Conservation (phyloP, 2,113 vertebrate genomes). For the Mustela lutreola region DNA sequence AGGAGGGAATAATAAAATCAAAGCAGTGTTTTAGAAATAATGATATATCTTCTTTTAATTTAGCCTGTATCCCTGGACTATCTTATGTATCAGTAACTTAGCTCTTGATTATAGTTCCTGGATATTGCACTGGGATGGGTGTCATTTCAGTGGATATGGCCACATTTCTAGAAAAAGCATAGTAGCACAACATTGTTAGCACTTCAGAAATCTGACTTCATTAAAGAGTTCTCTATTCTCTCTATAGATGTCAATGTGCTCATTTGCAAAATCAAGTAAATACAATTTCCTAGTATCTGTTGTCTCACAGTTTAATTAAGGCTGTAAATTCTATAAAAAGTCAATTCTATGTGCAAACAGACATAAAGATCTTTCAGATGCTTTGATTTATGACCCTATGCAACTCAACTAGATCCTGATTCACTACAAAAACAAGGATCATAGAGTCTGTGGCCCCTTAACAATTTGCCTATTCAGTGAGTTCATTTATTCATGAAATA, state of each 20-base stretch:
- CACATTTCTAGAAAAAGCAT: background rate
- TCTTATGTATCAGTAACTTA: background rate
- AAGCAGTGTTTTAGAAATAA: background rate
- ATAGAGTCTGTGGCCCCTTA: background rate
- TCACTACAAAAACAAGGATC: background rate
- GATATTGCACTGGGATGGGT: background rate
- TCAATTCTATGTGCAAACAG: background rate
- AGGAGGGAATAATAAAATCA: background rate
- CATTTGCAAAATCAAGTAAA: background rate
- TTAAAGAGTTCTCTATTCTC: background rate
- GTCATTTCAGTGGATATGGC: background rate
- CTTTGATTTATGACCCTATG: background rate
- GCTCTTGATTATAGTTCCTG: background rate
- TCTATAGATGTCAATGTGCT: background rate
- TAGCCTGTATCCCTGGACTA: background rate
- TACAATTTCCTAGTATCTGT: background rate
- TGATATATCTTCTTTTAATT: background rate
- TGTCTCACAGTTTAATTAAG: background rate
- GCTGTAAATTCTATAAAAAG: background rate
- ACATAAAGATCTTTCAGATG: background rate
- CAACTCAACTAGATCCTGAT: background rate
- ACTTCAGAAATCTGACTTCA: background rate
- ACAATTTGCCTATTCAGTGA: background rate
- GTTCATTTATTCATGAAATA: background rate
- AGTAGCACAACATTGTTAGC: background rate